phyloP scores from a whole-genome alignment of 2,113 vertebrate genomes.

The Indicator maculatus region DNA sequence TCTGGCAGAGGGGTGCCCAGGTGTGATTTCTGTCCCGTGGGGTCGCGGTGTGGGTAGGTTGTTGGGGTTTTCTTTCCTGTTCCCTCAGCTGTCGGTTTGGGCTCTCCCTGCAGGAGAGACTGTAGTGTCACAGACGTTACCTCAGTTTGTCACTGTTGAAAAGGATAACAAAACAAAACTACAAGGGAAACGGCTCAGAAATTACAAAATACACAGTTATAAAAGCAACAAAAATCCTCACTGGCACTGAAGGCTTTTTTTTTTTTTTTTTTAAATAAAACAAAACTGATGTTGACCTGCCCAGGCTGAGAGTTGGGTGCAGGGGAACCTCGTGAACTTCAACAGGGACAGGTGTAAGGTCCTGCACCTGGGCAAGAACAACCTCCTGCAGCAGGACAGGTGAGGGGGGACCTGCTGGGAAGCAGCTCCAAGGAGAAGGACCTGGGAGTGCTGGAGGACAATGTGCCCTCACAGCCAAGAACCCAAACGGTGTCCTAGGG shows the following conservation, averaged over 20 bases:
- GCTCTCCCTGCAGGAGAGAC: slow-evolving; percentile 71
- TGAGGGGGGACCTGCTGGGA: no score
- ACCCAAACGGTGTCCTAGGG: no score
- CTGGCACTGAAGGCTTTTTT: slow-evolving; percentile 15
- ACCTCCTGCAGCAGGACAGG: no score
- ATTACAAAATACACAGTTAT: slow-evolving; percentile 45
- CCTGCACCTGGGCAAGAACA: no score
- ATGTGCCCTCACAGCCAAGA: no score
- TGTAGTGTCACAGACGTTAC: slow-evolving; percentile 79
- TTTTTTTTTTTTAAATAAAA: neutral
- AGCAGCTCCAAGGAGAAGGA: no score
- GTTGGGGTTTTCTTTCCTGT: slow-evolving; percentile 58
- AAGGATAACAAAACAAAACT: slow-evolving; percentile 46
- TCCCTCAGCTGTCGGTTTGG: slow-evolving; percentile 25
- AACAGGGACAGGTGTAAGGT: no score
- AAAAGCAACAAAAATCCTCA: slow-evolving; percentile 16
- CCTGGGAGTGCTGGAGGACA: no score
- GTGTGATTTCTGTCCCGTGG: slow-evolving; percentile 36
- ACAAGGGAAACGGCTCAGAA: slow-evolving; percentile 58
- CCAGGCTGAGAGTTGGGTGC: no score
- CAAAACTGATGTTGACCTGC: neutral
- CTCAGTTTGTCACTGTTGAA: slow-evolving; percentile 82
- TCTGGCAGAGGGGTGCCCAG: neutral
- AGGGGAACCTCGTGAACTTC: no score
- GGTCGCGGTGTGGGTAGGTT: slow-evolving; percentile 64